phyloP scores from a whole-genome alignment of 2,113 vertebrate genomes.

The Raja brachyura region DNA sequence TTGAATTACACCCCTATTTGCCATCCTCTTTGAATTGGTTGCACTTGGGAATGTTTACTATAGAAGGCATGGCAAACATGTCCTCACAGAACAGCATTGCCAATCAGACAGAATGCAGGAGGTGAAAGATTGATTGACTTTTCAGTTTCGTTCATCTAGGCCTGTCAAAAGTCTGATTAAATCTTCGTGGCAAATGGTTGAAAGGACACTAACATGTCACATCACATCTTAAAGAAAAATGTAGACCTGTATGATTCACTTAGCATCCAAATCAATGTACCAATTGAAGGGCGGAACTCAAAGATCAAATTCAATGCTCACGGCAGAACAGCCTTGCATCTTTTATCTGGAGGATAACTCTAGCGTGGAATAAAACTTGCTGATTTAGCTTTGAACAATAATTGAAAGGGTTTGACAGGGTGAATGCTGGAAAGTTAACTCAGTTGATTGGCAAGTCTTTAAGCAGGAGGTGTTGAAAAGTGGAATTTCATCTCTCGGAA shows the following conservation, averaged over 20 bases:
- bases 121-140: slow-evolving; percentile 22
- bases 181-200: not conserved
- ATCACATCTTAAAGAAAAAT: not conserved
- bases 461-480: too few relatives aligned
- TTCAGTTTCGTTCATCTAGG: not conserved
- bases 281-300: not conserved
- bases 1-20: not conserved
- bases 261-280: slow-evolving; percentile 3
- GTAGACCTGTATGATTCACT: slow-evolving; percentile 13
- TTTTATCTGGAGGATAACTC: not conserved
- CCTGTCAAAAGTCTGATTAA: slow-evolving; percentile 1
- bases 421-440: too few relatives aligned
- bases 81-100: not conserved
- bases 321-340: not conserved
- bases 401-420: too few relatives aligned
- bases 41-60: not conserved
- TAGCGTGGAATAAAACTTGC: not conserved
- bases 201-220: slow-evolving; percentile 19
- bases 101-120: not conserved
- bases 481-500: too few relatives aligned
- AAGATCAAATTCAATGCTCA: not conserved
- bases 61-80: too few relatives aligned
- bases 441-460: too few relatives aligned
- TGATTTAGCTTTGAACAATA: not conserved
- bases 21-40: not conserved